A percentile compares a stretch with the other conserved stretches of the same genome.
Evolutionary conservation across 2,797 vertebrate species (phyloP).

Genomic region (Tarsius wallacei): DNA sequence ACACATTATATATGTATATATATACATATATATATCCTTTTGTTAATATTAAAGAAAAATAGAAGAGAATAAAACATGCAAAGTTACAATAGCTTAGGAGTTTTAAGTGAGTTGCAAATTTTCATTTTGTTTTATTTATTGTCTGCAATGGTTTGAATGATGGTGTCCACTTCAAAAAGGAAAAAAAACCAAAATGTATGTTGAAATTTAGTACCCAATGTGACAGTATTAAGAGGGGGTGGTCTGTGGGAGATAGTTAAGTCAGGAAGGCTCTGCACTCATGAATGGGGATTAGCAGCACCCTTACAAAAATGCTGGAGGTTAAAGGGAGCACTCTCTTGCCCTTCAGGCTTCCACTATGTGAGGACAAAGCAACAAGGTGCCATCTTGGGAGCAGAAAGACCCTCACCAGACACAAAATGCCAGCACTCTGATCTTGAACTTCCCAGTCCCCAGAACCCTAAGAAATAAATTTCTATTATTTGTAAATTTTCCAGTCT

Average conservation of each 20-base stretch:
- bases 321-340: background rate
- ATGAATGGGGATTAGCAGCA: background rate
- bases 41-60: conserved; percentile 17
- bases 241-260: background rate
- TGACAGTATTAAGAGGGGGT: too few species aligned
- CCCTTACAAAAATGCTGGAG: background rate
- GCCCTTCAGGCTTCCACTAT: background rate
- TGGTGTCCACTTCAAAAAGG: background rate
- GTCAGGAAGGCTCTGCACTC: background rate
- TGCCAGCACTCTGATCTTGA: background rate
- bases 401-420: background rate
- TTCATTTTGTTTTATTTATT: background rate
- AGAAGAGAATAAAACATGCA: background rate
- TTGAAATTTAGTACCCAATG: background rate
- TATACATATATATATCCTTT: background rate
- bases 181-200: background rate
- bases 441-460: background rate
- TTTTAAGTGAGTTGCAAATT: background rate
- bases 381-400: too few species aligned
- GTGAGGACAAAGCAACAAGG: too few species aligned
- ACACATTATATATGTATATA: too few species aligned
- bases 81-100: background rate
- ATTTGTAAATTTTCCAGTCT: too few species aligned
- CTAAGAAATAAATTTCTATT: background rate
- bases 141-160: background rate